Base-by-base conservation (phyloP, 92 coral and sea anemone genomes). In the Epizoanthus fatuus region DNA sequence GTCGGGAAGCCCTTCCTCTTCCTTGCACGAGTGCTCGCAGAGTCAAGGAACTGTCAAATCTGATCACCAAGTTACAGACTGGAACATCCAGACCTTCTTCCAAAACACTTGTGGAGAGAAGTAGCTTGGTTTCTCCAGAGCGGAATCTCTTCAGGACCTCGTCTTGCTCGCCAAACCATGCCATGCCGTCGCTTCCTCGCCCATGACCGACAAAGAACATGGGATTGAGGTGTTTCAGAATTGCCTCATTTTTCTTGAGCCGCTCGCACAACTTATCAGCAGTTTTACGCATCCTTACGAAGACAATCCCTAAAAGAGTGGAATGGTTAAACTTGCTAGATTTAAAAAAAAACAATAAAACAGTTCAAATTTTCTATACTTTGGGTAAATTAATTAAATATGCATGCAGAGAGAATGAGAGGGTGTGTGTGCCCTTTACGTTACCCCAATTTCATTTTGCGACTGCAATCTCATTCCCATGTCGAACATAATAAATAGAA, bases 71-170 rank as follows among this genome's bases (percentile, higher is more conserved):
- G 91, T 97, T 97, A 84, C 99, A 97, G 7, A 90, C 95, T 4
- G 99, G 99, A 32, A 97, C 99, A 78, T 97, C 99, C 40, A 97
- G 93, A 2, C 99, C 99, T 76, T 97, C 99, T 74, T 97, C 98
- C 39, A 97, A 81, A 22, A 97, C 98, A 71, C 88, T 95, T 5
- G 99, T 97, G 39, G 98, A 93, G 40, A 97, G 72, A 3, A 97
- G 93, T 0, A 97, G 92, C 72, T 95, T 97, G 81, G 91, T 91
- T n/a, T 82, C 86, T 9, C 99, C 99, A 32, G 96, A 85, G 32
- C 96, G 93, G 74, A 97, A 97, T 68, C 84, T 93, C 86, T 90
- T 95, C 75, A 97, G 88, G 17, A 90, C 72, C 58, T 89, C 92
- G 52, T 95, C 95, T 80, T 97, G 99, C 49, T 97, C 98, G 20